Evolutionary conservation across 2,113 vertebrate genomes (phyloP).

Genomic region (Rallus limicola): DNA sequence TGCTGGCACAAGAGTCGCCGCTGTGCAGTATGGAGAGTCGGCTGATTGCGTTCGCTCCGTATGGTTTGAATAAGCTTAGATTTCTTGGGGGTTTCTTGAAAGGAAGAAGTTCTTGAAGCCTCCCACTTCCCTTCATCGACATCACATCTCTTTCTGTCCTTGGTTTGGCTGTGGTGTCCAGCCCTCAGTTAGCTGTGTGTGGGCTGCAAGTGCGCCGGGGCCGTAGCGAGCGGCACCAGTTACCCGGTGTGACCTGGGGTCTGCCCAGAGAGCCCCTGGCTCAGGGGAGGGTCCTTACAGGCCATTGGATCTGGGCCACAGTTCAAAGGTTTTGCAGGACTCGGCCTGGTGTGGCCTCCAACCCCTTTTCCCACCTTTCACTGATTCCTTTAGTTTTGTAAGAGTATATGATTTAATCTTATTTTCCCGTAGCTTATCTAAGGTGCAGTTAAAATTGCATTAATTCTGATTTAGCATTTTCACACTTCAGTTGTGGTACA

Average conservation of each 20-base stretch:
- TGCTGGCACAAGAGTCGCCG: slow-evolving; percentile 62
- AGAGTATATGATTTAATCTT: slow-evolving; percentile 50
- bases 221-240: not conserved
- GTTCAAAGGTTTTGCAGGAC: not conserved
- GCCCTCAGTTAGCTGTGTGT: not conserved
- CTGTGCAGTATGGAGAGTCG: slow-evolving; percentile 28
- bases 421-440: slow-evolving; percentile 68
- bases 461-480: slow-evolving; percentile 55
- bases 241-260: not conserved
- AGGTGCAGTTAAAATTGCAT: slow-evolving; percentile 65
- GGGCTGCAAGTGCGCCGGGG: not conserved
- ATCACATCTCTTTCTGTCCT: slow-evolving; percentile 54
- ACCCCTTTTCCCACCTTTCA: not conserved
- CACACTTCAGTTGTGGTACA: slow-evolving; percentile 54
- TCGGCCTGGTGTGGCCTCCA: not conserved
- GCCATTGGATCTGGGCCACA: not conserved
- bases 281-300: not conserved
- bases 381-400: slow-evolving; percentile 36
- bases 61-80: slow-evolving; percentile 90
- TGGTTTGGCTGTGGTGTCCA: slow-evolving; percentile 15
- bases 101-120: slow-evolving; percentile 58
- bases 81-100: slow-evolving; percentile 52
- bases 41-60: slow-evolving; percentile 25
- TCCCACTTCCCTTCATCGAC: slow-evolving; percentile 16
- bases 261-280: not conserved